These are phyloP conservation scores for Synergus umbraculus DNA, from an alignment of 2,888 invertebrate genomes.

Conservation along the genomic window DNA sequence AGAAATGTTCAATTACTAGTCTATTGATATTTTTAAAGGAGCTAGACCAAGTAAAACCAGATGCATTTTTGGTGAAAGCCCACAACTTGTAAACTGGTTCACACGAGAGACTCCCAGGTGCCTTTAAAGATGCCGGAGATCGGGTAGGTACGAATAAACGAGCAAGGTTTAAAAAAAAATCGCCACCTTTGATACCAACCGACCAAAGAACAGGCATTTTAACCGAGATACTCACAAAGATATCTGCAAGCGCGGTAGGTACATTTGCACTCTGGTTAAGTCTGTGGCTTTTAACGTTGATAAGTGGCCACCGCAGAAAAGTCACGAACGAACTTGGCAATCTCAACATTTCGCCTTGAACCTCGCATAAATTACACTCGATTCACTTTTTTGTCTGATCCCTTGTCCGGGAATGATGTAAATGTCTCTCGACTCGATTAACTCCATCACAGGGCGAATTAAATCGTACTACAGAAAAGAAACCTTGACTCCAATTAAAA, in stretches of 20 bases:
- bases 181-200: constrained; percentile 24
- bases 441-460: neutral
- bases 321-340: constrained; percentile 36
- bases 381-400: constrained; percentile 25
- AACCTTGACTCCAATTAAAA: constrained; percentile 1
- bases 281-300: constrained; percentile 23
- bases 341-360: constrained; percentile 34
- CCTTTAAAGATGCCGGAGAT: constrained; percentile 21
- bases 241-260: constrained; percentile 24
- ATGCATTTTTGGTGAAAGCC: constrained; percentile 31
- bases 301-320: constrained; percentile 28
- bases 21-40: neutral
- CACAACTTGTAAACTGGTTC: constrained; percentile 22
- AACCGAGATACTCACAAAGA: constrained; percentile 37
- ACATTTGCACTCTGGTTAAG: constrained; percentile 25
- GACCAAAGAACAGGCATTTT: constrained; percentile 31
- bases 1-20: neutral
- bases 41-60: neutral
- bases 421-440: constrained; percentile 12
- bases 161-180: constrained; percentile 17
- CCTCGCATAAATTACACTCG: constrained; percentile 23
- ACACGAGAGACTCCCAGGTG: neutral
- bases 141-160: neutral
- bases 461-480: neutral
- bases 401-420: constrained; percentile 23